A percentile compares a stretch with the other conserved stretches of the same genome.
Evolutionary conservation across 2,797 vertebrate genomes (phyloP).

Genomic region (Pipistrellus pygmaeus): DNA sequence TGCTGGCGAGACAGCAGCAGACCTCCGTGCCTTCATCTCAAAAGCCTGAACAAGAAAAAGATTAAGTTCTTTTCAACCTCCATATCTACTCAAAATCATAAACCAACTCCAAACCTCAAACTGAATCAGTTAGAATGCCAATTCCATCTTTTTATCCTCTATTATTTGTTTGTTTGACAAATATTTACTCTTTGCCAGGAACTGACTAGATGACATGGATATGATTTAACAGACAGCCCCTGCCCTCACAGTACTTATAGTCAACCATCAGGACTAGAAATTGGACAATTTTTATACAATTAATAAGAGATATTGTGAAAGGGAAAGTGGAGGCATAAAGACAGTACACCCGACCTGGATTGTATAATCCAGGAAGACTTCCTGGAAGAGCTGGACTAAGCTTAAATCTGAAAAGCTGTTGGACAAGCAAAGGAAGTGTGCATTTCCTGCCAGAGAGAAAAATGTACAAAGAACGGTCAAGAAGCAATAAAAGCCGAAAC

Average conservation of each 20-base stretch:
- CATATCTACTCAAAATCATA: slow-evolving; percentile 29
- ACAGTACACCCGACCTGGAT: not conserved
- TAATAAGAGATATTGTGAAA: not conserved
- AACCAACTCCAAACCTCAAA: slow-evolving; percentile 43
- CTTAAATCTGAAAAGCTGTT: slow-evolving; percentile 17
- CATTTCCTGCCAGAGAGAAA: slow-evolving; percentile 26
- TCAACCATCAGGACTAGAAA: not conserved
- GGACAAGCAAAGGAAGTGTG: slow-evolving; percentile 3
- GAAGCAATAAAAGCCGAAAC: not conserved
- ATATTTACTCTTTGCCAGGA: slow-evolving; percentile 24
- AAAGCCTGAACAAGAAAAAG: slow-evolving; percentile 83
- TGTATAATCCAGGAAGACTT: not conserved
- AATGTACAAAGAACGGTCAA: slow-evolving; percentile 7
- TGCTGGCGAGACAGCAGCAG: slow-evolving; percentile 70
- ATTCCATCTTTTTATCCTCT: not conserved
- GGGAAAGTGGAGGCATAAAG: not conserved
- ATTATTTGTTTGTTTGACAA: slow-evolving; percentile 16
- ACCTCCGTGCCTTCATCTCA: slow-evolving; percentile 85
- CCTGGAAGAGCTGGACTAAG: not conserved
- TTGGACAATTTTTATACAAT: not conserved
- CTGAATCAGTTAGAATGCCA: not conserved
- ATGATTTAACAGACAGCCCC: not conserved
- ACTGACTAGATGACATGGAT: not conserved
- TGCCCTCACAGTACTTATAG: not conserved
- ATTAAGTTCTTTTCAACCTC: slow-evolving; percentile 26